Conservation (phyloP, 1,140 invertebrate genomes). For the Agrypnia vestita region DNA sequence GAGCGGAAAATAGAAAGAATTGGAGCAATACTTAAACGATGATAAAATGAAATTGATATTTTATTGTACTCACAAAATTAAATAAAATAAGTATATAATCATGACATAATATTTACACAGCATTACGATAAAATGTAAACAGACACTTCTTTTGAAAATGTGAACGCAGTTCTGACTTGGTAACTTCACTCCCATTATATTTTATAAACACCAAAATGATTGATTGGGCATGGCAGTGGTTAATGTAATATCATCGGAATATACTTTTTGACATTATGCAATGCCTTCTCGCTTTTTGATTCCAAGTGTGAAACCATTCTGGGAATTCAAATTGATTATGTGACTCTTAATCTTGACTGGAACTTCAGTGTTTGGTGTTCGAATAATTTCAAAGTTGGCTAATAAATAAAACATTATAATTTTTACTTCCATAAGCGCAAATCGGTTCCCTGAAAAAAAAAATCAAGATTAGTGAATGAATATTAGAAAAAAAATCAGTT, state of each 20-base stretch:
- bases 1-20: too few relatives aligned
- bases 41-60: too few relatives aligned
- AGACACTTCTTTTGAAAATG: too few relatives aligned
- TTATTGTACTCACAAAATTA: too few relatives aligned
- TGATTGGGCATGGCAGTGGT: not conserved
- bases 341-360: constrained; percentile 42
- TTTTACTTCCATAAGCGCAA: constrained; percentile 54
- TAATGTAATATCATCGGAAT: not conserved
- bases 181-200: too few relatives aligned
- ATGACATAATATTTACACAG: too few relatives aligned
- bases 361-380: constrained; percentile 41
- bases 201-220: too few relatives aligned
- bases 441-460: constrained; percentile 46
- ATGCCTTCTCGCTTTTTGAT: constrained; percentile 53
- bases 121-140: too few relatives aligned
- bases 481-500: not conserved
- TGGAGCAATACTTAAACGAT: too few relatives aligned
- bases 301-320: constrained; percentile 61
- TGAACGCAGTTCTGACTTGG: too few relatives aligned
- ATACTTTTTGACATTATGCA: not conserved
- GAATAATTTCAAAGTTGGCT: constrained; percentile 51
- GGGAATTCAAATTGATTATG: not conserved
- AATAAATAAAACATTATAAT: constrained; percentile 50
- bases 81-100: too few relatives aligned
- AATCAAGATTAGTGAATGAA: constrained; percentile 6